phyloP scores from a whole-genome alignment of 2,888 invertebrate genomes.

The Meta bourneti region DNA sequence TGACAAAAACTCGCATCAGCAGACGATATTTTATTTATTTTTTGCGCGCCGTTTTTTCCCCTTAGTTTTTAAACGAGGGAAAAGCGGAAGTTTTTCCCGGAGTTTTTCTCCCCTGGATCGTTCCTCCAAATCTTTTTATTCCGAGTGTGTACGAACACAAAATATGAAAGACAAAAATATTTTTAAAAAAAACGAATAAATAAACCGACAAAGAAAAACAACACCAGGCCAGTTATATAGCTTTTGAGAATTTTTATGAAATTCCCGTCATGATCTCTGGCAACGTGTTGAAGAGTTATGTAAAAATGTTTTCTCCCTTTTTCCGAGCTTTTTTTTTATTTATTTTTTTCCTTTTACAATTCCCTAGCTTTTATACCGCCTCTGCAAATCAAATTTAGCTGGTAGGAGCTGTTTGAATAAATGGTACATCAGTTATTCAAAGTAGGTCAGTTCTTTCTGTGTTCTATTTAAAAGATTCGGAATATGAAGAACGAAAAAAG shows the following conservation, averaged over 20 bases:
- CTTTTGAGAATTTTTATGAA: slow-evolving; percentile 50
- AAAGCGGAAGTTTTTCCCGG: neutral
- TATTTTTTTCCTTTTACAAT: neutral
- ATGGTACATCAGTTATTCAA: slow-evolving; percentile 53
- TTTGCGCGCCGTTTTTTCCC: neutral
- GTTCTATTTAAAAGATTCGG: slow-evolving; percentile 24
- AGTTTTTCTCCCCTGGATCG: slow-evolving; percentile 17
- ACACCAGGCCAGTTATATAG: neutral
- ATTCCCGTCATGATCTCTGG: slow-evolving; percentile 47
- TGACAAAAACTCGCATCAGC: slow-evolving; percentile 53
- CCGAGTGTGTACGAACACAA: slow-evolving; percentile 18
- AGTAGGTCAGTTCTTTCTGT: slow-evolving; percentile 25
- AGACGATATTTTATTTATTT: slow-evolving; percentile 54
- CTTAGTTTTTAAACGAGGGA: slow-evolving; percentile 34
- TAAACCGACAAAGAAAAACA: neutral
- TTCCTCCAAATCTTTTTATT: slow-evolving; percentile 51
- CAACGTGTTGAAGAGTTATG: slow-evolving; percentile 46
- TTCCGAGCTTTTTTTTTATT: slow-evolving; percentile 21
- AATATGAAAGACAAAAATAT: slow-evolving; percentile 18
- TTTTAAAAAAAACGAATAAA: neutral
- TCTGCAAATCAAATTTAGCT: slow-evolving; percentile 59
- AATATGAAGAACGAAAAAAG: neutral
- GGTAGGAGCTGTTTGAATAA: slow-evolving; percentile 45
- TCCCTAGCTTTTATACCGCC: neutral
- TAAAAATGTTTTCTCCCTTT: slow-evolving; percentile 30